Conservation (phyloP, 2,113 vertebrate genomes). For the Gavialis gangeticus region DNA sequence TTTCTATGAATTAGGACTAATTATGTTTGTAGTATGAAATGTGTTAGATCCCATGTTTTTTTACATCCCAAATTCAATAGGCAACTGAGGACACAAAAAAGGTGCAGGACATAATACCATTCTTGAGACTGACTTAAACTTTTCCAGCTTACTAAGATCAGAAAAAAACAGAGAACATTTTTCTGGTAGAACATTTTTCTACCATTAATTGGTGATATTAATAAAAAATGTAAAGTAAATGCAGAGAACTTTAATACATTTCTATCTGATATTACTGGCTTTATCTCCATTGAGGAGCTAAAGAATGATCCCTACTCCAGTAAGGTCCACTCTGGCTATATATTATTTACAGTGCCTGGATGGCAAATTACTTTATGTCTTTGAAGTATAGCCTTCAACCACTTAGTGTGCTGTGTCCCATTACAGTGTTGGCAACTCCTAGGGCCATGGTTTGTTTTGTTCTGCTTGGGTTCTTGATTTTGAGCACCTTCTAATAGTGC, state of each 20-base stretch:
- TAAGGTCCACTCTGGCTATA: background rate
- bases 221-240: background rate
- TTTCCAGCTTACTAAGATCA: background rate
- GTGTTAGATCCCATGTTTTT: background rate
- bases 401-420: background rate
- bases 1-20: background rate
- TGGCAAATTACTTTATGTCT: background rate
- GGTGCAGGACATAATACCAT: background rate
- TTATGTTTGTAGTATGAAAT: background rate
- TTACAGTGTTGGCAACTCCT: background rate
- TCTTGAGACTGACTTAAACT: background rate
- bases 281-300: background rate
- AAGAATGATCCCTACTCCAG: background rate
- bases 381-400: background rate
- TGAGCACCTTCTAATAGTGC: fast-evolving
- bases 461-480: fast-evolving
- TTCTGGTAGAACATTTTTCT: background rate
- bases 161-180: background rate
- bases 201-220: background rate
- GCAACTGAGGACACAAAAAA: background rate
- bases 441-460: background rate
- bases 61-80: background rate
- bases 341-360: background rate
- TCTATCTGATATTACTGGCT: background rate
- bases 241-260: background rate